Percentiles rank a stretch among this genome's conserved stretches.
Evolutionary conservation across 2,113 vertebrate genomes (phyloP).

Genomic region (Electrona antarctica): DNA sequence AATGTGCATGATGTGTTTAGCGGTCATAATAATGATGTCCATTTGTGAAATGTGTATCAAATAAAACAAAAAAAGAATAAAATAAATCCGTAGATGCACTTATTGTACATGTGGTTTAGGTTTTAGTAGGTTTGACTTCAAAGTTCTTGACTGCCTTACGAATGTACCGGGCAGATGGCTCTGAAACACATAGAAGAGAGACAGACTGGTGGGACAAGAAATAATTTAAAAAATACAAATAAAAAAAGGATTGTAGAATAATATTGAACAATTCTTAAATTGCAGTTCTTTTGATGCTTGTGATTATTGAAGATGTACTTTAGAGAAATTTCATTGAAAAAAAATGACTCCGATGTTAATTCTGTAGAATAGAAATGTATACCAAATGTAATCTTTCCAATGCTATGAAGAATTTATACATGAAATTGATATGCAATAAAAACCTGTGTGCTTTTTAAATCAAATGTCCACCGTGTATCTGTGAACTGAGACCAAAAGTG

Average conservation of each 20-base stretch:
- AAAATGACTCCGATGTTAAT: conserved; percentile 92
- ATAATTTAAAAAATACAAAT: conserved; percentile 70
- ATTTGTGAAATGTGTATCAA: conserved; percentile 93
- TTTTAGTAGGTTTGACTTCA: conserved; percentile 83
- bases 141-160: conserved; percentile 83
- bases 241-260: conserved; percentile 84
- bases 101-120: conserved; percentile 91
- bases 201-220: conserved; percentile 76
- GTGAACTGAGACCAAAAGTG: conserved; percentile 17
- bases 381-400: conserved; percentile 99
- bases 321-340: conserved; percentile 92
- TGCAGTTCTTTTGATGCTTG: conserved; percentile 91
- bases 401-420: conserved; percentile 99
- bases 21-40: conserved; percentile 95
- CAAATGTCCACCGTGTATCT: conserved; percentile 47
- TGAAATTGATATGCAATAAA: conserved; percentile 99
- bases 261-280: conserved; percentile 85
- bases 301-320: conserved; percentile 92
- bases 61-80: conserved; percentile 73
- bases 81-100: conserved; percentile 92
- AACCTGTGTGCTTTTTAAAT: conserved; percentile 99
- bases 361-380: conserved; percentile 98
- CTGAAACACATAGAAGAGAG: conserved; percentile 79
- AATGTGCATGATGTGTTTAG: conserved; percentile 96
- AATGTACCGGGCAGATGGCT: conserved; percentile 76